Evolutionary conservation across 2,113 vertebrate species (phyloP).

Genomic region (Fulica atra): DNA sequence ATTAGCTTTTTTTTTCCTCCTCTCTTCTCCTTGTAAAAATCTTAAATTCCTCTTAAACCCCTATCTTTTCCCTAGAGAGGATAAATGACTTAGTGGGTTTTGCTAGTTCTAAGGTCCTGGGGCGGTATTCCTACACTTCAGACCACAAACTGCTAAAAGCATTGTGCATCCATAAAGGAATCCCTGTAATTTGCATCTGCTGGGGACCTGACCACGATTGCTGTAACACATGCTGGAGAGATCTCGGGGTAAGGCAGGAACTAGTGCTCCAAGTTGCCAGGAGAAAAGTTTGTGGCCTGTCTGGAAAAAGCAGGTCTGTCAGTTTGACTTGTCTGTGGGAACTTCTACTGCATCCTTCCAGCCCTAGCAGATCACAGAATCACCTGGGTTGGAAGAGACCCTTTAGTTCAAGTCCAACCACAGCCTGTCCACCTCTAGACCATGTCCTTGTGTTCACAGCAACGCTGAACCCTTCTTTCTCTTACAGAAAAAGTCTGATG

Average conservation of each 20-base stretch:
- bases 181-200: background rate
- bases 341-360: background rate
- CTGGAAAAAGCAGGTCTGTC: background rate
- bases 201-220: background rate
- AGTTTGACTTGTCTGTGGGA: background rate
- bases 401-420: too few relatives aligned
- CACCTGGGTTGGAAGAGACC: too few relatives aligned
- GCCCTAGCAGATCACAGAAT: background rate
- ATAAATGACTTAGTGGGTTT: background rate
- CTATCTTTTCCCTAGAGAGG: background rate
- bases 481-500: constrained; percentile 65
- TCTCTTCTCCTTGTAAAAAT: background rate
- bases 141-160: background rate
- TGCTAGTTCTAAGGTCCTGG: background rate
- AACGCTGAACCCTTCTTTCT: background rate
- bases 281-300: background rate
- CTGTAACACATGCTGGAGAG: background rate
- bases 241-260: background rate
- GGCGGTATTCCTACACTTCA: background rate
- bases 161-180: background rate
- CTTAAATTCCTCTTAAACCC: too few relatives aligned
- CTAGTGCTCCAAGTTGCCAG: background rate
- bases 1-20: background rate
- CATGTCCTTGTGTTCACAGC: too few relatives aligned
- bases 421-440: too few relatives aligned